phyloP scores from a whole-genome alignment of 1,140 invertebrate species.

The Hycleus cichorii region DNA sequence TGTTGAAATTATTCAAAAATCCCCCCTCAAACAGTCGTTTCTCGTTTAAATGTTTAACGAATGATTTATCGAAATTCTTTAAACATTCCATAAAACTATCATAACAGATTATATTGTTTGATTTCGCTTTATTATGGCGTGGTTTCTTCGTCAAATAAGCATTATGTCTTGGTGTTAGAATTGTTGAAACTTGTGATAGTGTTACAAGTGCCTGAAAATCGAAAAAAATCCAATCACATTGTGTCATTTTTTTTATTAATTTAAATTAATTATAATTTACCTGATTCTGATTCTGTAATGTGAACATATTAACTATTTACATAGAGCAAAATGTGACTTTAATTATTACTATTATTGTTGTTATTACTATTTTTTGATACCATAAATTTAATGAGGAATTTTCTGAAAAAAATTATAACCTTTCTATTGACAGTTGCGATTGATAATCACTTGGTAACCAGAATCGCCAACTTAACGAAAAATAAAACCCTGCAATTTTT shows the following conservation, averaged over 20 bases:
- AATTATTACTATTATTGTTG: too few relatives aligned
- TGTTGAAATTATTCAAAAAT: slow-evolving; percentile 34
- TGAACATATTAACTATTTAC: slow-evolving; percentile 30
- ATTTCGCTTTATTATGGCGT: slow-evolving; percentile 18
- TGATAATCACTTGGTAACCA: too few relatives aligned
- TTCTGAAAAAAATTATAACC: too few relatives aligned
- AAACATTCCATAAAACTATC: slow-evolving; percentile 38
- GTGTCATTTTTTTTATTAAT: background rate
- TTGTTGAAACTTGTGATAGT: slow-evolving; percentile 36
- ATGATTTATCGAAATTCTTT: slow-evolving; percentile 35
- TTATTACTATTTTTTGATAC: too few relatives aligned
- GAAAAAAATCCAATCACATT: background rate
- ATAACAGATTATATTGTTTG: slow-evolving; percentile 27
- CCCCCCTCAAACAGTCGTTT: slow-evolving; percentile 27
- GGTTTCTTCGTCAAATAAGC: slow-evolving; percentile 36
- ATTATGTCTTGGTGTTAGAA: slow-evolving; percentile 35
- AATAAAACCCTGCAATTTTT: too few relatives aligned
- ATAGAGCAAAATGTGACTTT: too few relatives aligned
- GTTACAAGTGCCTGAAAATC: slow-evolving; percentile 33
- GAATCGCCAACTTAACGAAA: too few relatives aligned
- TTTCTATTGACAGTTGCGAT: too few relatives aligned
- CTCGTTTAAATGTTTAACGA: slow-evolving; percentile 32
- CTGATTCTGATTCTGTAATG: slow-evolving; percentile 41
- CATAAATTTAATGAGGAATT: too few relatives aligned
- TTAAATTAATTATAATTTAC: slow-evolving; percentile 15